phyloP scores from a whole-genome alignment of 2,113 vertebrate species.

The Orycteropus afer region DNA sequence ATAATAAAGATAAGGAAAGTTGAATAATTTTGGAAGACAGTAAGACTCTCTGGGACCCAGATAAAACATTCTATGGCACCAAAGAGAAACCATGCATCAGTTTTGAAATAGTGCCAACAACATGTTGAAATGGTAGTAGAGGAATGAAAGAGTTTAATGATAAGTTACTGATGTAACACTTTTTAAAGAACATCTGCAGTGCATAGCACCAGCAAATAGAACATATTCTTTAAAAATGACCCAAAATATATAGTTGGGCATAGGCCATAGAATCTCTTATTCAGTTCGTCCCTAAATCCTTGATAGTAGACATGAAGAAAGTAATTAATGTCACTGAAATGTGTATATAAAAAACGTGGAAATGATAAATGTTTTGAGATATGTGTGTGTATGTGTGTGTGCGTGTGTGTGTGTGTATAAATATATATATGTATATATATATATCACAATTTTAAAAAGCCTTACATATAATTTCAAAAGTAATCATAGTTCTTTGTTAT shows the following conservation, averaged over 20 bases:
- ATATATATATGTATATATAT: too few relatives aligned
- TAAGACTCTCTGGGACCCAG: constrained; percentile 32
- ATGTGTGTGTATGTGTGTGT: too few relatives aligned
- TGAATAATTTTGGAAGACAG: neutral
- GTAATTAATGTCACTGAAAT: too few relatives aligned
- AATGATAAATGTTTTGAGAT: too few relatives aligned
- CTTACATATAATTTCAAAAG: neutral
- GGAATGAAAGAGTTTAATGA: constrained; percentile 38
- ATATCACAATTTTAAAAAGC: neutral
- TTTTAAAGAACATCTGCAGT: constrained; percentile 5
- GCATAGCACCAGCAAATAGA: neutral
- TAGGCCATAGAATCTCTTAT: neutral
- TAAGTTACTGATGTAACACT: neutral
- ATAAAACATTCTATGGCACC: constrained; percentile 1
- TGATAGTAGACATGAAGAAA: neutral
- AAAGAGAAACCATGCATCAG: neutral
- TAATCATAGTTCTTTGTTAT: neutral
- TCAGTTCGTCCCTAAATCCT: neutral
- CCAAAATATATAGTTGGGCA: neutral
- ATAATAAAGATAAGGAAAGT: constrained; percentile 21
- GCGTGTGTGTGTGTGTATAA: too few relatives aligned
- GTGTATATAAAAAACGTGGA: too few relatives aligned
- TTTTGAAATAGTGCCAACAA: constrained; percentile 38
- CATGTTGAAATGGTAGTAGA: constrained; percentile 18
- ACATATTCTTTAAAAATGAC: neutral